Evolutionary conservation across 2,797 vertebrate genomes (phyloP).

Genomic region (Cirrhinus mrigala): DNA sequence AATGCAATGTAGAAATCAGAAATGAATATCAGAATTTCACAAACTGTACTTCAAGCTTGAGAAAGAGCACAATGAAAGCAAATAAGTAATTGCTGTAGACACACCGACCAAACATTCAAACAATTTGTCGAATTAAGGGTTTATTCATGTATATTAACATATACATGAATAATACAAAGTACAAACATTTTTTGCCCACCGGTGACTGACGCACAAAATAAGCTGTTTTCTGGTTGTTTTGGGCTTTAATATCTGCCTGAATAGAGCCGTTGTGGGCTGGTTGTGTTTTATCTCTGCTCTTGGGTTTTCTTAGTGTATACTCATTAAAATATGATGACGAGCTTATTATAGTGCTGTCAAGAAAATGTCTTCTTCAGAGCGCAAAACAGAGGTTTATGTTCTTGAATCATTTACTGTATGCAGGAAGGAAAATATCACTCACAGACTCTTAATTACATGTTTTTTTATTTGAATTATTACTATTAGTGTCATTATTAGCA

Average conservation of each 20-base stretch:
- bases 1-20: neutral
- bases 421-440: neutral
- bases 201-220: too few relatives aligned
- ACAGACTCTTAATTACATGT: neutral
- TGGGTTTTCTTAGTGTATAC: neutral
- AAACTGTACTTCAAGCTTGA: neutral
- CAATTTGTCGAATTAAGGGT: neutral
- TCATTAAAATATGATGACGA: neutral
- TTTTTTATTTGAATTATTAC: constrained; percentile 73
- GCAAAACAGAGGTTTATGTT: neutral
- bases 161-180: too few relatives aligned
- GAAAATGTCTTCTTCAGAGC: neutral
- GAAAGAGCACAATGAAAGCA: neutral
- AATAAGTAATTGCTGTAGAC: neutral
- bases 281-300: neutral
- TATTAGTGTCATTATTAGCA: constrained; percentile 63
- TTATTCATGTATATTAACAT: neutral
- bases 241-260: neutral
- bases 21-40: neutral
- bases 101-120: neutral
- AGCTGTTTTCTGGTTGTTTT: neutral
- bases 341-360: neutral
- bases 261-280: neutral
- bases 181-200: neutral
- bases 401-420: neutral